Evolutionary conservation across 2,888 invertebrate genomes (phyloP).

Genomic region (Kuschelorhynchus macadamiae): DNA sequence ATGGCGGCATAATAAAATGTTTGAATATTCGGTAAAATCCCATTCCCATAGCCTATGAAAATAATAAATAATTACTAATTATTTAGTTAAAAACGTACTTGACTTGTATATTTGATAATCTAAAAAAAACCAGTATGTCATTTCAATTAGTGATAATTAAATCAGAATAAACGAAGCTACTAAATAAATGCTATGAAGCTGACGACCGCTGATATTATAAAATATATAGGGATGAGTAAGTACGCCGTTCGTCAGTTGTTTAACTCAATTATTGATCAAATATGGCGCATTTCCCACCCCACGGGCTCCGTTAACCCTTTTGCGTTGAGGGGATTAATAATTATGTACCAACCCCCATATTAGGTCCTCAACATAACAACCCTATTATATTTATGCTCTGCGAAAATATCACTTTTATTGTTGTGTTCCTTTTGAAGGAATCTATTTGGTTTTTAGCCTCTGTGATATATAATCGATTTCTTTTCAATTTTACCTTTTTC

Average conservation of each 20-base stretch:
- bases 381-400: constrained; percentile 66
- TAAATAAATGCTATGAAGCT: constrained; percentile 52
- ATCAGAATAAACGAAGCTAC: no score
- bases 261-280: constrained; percentile 71
- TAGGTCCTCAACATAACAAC: constrained; percentile 67
- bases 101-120: no score
- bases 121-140: no score
- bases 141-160: no score
- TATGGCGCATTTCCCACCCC: constrained; percentile 69
- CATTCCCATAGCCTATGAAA: no score
- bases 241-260: constrained; percentile 68
- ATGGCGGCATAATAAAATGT: no score
- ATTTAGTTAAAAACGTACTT: no score
- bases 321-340: constrained; percentile 68
- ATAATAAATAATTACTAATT: no score
- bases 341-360: constrained; percentile 68
- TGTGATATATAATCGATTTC: constrained; percentile 55
- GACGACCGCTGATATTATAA: constrained; percentile 54
- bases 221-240: constrained; percentile 62
- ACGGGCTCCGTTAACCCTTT: constrained; percentile 69
- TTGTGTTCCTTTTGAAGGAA: constrained; percentile 58
- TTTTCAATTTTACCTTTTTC: constrained; percentile 54
- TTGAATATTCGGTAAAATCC: no score
- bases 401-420: constrained; percentile 62
- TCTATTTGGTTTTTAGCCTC: constrained; percentile 59